phyloP scores from a whole-genome alignment of 2,113 vertebrate genomes.

The Raja brachyura region DNA sequence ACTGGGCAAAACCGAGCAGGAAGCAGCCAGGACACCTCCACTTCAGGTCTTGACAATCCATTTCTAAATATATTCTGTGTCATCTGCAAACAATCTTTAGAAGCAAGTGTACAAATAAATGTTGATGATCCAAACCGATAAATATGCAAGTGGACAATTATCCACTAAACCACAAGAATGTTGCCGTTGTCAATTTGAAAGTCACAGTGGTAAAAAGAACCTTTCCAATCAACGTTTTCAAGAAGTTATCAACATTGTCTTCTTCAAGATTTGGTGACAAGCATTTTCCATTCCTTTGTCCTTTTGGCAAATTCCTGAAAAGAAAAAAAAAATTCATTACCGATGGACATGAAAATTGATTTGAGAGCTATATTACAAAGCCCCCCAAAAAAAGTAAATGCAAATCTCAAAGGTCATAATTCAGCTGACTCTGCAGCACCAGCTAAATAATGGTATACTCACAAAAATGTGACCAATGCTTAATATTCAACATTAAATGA shows the following conservation, averaged over 20 bases:
- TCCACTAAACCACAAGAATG: constrained; percentile 64
- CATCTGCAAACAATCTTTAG: constrained; percentile 44
- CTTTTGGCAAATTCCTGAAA: constrained; percentile 55
- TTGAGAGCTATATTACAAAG: constrained; percentile 48
- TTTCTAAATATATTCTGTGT: constrained; percentile 50
- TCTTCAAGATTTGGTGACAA: constrained; percentile 43
- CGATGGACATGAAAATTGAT: constrained; percentile 46
- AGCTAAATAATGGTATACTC: constrained; percentile 49
- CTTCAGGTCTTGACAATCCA: constrained; percentile 63
- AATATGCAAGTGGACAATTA: constrained; percentile 45
- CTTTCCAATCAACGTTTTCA: constrained; percentile 40
- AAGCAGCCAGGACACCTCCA: constrained; percentile 71
- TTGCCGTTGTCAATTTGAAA: constrained; percentile 58
- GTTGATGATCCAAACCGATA: constrained; percentile 41
- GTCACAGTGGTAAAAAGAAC: constrained; percentile 39
- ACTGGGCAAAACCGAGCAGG: constrained; percentile 50
- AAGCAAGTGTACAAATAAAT: constrained; percentile 35
- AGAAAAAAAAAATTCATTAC: constrained; percentile 59
- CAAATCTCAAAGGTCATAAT: constrained; percentile 60
- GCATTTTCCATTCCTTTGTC: constrained; percentile 46
- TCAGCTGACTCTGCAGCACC: constrained; percentile 56
- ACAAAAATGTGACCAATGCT: not conserved
- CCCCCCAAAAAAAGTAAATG: constrained; percentile 53
- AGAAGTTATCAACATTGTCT: constrained; percentile 53
- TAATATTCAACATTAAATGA: not conserved